Evolutionary conservation across 92 coral and sea anemone species (phyloP).

Genomic region (Paramuricea clavata): DNA sequence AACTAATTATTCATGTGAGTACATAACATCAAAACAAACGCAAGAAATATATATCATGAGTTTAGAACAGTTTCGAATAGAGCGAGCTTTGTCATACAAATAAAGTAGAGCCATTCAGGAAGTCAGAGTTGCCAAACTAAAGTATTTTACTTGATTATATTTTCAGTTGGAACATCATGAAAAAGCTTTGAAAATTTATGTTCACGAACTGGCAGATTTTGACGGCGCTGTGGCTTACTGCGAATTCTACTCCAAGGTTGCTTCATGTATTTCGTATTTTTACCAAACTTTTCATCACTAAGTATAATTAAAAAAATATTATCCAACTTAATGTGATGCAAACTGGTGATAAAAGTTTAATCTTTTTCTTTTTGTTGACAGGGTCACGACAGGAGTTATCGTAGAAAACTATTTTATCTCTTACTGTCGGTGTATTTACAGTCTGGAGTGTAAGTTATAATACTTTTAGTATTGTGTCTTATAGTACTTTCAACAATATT

Average conservation of each 20-base stretch:
- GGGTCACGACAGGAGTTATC: constrained; percentile 82
- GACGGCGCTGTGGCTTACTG: constrained; percentile 91
- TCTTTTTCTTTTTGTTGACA: constrained; percentile 17
- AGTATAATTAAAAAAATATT: too few relatives aligned
- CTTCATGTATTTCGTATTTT: too few relatives aligned
- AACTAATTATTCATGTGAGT: too few relatives aligned
- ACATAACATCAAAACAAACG: too few relatives aligned
- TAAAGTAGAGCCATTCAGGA: too few relatives aligned
- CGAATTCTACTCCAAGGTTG: constrained; percentile 92
- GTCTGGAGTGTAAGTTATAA: constrained; percentile 81
- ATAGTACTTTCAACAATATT: neutral
- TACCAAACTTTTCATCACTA: too few relatives aligned
- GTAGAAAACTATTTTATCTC: constrained; percentile 81
- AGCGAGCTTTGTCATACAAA: too few relatives aligned
- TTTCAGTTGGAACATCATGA: constrained; percentile 93
- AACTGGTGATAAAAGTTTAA: neutral
- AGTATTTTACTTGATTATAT: too few relatives aligned
- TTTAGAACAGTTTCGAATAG: too few relatives aligned
- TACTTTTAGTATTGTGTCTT: neutral
- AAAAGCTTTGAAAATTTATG: constrained; percentile 92
- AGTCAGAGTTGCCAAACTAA: too few relatives aligned
- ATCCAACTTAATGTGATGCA: too few relatives aligned
- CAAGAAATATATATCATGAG: too few relatives aligned
- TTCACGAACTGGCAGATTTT: constrained; percentile 85
- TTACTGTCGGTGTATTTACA: constrained; percentile 82